These are phyloP conservation scores for Mastomys natalensis DNA, from an alignment of 2,113 vertebrate genomes.

Conservation along the genomic window DNA sequence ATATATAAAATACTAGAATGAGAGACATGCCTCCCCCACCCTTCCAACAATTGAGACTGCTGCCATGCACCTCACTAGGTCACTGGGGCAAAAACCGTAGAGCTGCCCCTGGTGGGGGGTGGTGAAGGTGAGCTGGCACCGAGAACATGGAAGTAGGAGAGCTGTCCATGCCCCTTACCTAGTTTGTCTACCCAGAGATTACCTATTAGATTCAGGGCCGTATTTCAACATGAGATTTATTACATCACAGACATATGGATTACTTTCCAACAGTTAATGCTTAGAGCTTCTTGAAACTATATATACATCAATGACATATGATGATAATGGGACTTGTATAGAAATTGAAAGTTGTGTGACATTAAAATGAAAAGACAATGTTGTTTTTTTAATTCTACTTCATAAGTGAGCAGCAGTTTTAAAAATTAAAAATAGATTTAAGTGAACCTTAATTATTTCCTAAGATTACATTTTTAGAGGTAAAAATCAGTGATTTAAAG, in stretches of 20 bases:
- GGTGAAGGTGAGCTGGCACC: no score
- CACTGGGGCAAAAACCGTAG: no score
- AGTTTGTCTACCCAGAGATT: slow-evolving; percentile 33
- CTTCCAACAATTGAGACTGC: no score
- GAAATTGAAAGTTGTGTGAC: background rate
- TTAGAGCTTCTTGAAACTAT: background rate
- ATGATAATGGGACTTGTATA: background rate
- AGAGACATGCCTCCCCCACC: no score
- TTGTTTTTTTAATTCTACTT: slow-evolving; percentile 1
- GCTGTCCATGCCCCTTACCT: background rate
- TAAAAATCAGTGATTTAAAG: background rate
- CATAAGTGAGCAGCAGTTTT: background rate
- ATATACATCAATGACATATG: background rate
- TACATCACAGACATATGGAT: slow-evolving; percentile 17
- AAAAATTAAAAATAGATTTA: slow-evolving; percentile 35
- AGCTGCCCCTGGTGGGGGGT: no score
- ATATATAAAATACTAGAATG: no score
- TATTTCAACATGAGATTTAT: slow-evolving; percentile 41
- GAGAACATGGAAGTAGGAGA: no score
- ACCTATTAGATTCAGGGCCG: background rate
- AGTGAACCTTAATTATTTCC: slow-evolving; percentile 34
- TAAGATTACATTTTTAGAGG: slow-evolving; percentile 40
- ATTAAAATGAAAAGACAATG: background rate
- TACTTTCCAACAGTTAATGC: slow-evolving; percentile 9
- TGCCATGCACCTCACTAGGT: no score